Base-by-base conservation (phyloP, 1,140 invertebrate genomes). In the Calephelis virginiensis region DNA sequence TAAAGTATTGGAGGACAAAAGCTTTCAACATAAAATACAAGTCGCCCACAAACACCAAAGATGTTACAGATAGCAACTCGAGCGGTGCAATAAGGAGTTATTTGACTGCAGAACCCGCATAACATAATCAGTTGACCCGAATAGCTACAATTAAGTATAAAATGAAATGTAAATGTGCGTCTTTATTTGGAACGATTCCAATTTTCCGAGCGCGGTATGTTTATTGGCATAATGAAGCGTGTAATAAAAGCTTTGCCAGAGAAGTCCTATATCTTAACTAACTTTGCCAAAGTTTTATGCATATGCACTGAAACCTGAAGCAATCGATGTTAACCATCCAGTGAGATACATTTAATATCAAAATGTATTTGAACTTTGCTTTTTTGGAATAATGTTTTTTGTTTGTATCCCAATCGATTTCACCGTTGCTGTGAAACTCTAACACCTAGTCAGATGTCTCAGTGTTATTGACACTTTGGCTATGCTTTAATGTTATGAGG, bases 121-220 rank as follows among this genome's bases (percentile, higher is more conserved):
- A 50, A 64, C 63, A 64, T 64, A 64, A 64, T 64, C 63, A 53
- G 48, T 14, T 64, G 48, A 64, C 63, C 63, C 47, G 37, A 53
- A 64, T 64, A 49, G 63, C 47, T 53, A 53, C 49, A 64, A 64
- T 64, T 64, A 64, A 64, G 63, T 50, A 14, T 64, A 64, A 64
- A 64, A 64, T 64, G 49, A 64, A 64, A 64, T 64, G 63, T 64
- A 64, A 64, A 64, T 64, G 63, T 64, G 63, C 63, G 63, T 64
- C 63, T 64, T 64, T 64, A 64, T 64, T 63, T 64, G 63, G 63
- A 64, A 64, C 63, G 63, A 49, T 64, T 64, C 63, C 63, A 64
- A 64, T 64, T 64, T 64, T 40, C 28, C 50, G 28, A 64, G 47
- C 63, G 37, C 47, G 38, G 63, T 64, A 64, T 64, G 63, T 64